Base-by-base conservation (phyloP, 2,888 invertebrate genomes). In the Helleia helle region DNA sequence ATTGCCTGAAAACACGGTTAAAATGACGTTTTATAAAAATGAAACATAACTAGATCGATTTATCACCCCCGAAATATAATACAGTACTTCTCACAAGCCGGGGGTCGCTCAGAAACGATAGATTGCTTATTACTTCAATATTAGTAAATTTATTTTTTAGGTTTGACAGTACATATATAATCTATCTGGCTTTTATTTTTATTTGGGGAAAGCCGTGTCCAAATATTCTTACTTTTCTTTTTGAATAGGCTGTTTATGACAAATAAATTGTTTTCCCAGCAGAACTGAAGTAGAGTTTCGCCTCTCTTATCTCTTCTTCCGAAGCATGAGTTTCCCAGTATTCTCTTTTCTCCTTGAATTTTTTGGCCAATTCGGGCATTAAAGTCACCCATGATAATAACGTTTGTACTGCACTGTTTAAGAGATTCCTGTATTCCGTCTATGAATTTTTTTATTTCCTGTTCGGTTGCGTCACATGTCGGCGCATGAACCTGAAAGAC, bases 281-380 rank as follows among this genome's bases (percentile, higher is more conserved):
- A 41, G 26, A 47, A 47, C 24, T 49, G 43, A 1, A 48, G 25
- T 27, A 49, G 27, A 8, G 22, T 36, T 43, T 44, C 44, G n/a
- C n/a, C n/a, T n/a, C n/a, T n/a, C n/a, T n/a, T 41, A 17, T 48
- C 41, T 47, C 48, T 43, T 42, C 43, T 45, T 38, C 49, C 47
- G 22, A 42, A 52, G 38, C 46, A 47, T 4, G 12, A 42, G 12
- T 18, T 37, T 6, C 48, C 42, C 17, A 44, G 5, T 17, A 47
- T 29, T 46, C 28, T 42, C 8, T 47, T 42, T 43, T 44, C 44
- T 9, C 41, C 28, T 9, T 18, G 37, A 2, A 22, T 11, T 30
- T 42, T 36, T 9, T 41, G 14, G 3, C 47, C 40, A 14, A 47
- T n/a, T 30, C 31, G 15, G 4, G 44, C 39, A 13, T 41, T 41